These are phyloP conservation scores for Eumeta japonica DNA, from an alignment of 1,140 invertebrate genomes.

Conservation along the genomic window DNA sequence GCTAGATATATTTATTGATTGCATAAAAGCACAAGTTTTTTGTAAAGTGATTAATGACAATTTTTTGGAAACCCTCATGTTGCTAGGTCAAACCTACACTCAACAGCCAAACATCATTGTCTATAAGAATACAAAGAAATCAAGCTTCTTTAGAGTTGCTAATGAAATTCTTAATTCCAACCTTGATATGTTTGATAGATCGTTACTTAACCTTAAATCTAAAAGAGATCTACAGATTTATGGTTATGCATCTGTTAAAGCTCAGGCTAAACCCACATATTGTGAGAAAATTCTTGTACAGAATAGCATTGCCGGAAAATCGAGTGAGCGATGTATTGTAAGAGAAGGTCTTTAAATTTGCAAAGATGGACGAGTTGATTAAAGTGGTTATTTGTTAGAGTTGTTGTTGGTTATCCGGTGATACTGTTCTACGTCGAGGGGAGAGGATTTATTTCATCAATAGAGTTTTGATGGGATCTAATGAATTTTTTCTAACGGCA, in stretches of 20 bases:
- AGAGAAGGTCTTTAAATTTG: too few species aligned
- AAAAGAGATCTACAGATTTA: too few species aligned
- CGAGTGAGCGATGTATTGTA: too few species aligned
- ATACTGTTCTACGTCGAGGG: conserved; percentile 2
- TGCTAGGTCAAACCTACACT: conserved; percentile 2
- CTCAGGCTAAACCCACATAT: not conserved
- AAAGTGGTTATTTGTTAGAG: not conserved
- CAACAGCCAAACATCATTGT: not conserved
- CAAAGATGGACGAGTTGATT: conserved; percentile 3
- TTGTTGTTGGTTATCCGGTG: not conserved
- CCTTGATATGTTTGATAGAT: too few species aligned
- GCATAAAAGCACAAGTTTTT: not conserved
- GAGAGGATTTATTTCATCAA: conserved; percentile 1
- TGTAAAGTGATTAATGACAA: conserved; percentile 1
- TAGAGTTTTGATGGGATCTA: not conserved
- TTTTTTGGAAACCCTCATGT: not conserved
- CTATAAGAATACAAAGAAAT: conserved; percentile 2
- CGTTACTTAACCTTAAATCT: too few species aligned
- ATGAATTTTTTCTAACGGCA: not conserved
- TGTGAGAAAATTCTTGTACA: not conserved
- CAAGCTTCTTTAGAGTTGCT: not conserved
- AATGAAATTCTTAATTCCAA: not conserved
- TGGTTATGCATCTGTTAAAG: conserved; percentile 2
- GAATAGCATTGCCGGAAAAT: conserved; percentile 6
- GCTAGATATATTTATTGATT: conserved; percentile 2